Evolutionary conservation across 2,888 invertebrate species (phyloP).

Genomic region (Trachelus troglodyta): DNA sequence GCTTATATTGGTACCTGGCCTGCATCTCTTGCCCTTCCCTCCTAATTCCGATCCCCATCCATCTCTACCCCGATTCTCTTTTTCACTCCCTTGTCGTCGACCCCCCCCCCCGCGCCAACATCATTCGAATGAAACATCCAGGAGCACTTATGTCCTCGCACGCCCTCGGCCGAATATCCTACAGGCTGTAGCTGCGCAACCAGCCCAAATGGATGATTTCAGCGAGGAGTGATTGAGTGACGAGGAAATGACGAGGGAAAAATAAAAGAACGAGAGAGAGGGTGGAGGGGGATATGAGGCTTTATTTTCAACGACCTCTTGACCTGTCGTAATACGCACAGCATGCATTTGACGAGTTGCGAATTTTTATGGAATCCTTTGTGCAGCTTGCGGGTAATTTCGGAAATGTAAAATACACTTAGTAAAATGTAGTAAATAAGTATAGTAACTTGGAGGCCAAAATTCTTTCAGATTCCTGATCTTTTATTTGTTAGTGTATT

Average conservation of each 20-base stretch:
- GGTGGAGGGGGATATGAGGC: too few relatives aligned
- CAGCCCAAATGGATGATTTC: slow-evolving; percentile 5
- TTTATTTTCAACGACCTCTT: background rate
- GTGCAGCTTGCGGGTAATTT: background rate
- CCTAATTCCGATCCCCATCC: slow-evolving; percentile 10
- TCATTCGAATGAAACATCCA: slow-evolving; percentile 24
- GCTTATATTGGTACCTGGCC: slow-evolving; percentile 47
- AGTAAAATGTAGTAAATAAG: background rate
- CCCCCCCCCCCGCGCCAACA: slow-evolving; percentile 27
- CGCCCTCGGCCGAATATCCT: background rate
- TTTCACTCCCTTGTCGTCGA: background rate
- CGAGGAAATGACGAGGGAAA: background rate
- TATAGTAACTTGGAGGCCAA: background rate
- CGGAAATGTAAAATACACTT: background rate
- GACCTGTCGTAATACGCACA: background rate
- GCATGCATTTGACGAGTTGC: background rate
- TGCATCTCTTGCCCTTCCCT: slow-evolving; percentile 33
- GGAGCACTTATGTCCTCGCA: background rate
- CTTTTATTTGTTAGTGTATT: background rate
- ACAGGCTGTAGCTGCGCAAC: background rate
- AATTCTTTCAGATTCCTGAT: background rate
- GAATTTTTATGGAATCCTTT: background rate
- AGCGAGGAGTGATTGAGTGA: background rate
- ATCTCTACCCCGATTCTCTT: background rate
- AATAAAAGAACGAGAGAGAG: background rate